Evolutionary conservation across 2,888 invertebrate genomes (phyloP), one percentile per base, ranked within the genome.

Genomic region (Cerastis leucographa): DNA sequence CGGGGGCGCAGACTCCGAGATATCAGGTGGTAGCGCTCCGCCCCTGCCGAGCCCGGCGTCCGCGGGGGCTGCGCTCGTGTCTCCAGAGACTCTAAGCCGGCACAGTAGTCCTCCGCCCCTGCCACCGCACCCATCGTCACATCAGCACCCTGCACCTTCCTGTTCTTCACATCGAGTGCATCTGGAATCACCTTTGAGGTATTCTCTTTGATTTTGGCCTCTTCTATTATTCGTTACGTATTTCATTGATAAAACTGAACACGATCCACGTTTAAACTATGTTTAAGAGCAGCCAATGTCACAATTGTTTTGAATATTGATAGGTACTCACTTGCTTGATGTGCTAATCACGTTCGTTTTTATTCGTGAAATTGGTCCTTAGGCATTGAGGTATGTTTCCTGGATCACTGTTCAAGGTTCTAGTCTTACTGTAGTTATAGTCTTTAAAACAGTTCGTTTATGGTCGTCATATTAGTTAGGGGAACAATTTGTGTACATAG

Each of bases 41-140:
- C 97, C 97, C n/a, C 93, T 98, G 86, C 98, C 98, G 75, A 98
- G 98, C 79, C 98, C 98, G 59, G 98, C 98, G 46, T 98, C 98
- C 40, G 97, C 98, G 67, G 97, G 97, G 78, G 98, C 98, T 78
- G 97, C 98, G 75, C 97, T 98, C 89, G 98, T 98, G 85, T 98
- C 98, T 46, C 98, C 98, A 62, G 98, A 98, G 87, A 97, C 98
- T 83, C 97, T 98, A 90, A 97, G 97, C 93, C 95, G 97, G 83
- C 98, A 98, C 90, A 97, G 97, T 89, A 96, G 96, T 74, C 96
- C 96, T 0, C 96, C 97, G 94, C 93, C 96, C 0, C 88, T 96
- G 66, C 96, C 96, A 0, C 96, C 94, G 91, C 96, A 97, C 77
- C 98, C 98, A 42, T 97, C 97, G 2, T 97, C 97, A 1, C 94